Percentiles rank a stretch among this genome's conserved stretches.
These are phyloP conservation scores for Drosophila pachea DNA, from an alignment of 1,140 invertebrate species.

Conservation along the genomic window DNA sequence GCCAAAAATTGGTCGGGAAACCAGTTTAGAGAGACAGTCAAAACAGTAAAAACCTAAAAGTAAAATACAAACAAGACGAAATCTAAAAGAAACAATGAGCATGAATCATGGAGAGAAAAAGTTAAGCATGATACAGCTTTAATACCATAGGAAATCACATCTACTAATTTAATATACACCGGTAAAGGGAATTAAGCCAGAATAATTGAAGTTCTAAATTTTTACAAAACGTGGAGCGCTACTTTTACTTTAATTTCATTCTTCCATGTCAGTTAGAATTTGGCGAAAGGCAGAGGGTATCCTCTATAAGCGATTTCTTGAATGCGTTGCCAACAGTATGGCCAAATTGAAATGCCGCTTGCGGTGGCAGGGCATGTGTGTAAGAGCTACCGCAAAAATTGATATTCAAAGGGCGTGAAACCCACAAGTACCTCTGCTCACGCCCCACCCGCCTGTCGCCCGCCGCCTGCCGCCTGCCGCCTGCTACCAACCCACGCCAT, in stretches of 20 bases:
- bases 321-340: background rate
- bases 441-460: background rate
- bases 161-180: background rate
- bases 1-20: slow-evolving; percentile 53
- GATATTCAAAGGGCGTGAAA: slow-evolving; percentile 61
- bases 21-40: slow-evolving; percentile 57
- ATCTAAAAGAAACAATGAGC: slow-evolving; percentile 25
- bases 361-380: slow-evolving; percentile 5
- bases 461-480: no score
- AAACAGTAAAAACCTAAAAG: slow-evolving; percentile 21
- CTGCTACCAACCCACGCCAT: background rate
- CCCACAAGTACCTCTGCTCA: background rate
- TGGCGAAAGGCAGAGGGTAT: no score
- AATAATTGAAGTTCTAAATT: no score
- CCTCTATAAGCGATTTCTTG: no score
- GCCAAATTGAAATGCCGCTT: background rate
- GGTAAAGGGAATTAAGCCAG: no score
- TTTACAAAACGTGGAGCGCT: no score
- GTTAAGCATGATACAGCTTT: background rate
- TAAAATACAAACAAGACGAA: slow-evolving; percentile 12
- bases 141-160: slow-evolving; percentile 1
- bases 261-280: no score
- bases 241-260: background rate
- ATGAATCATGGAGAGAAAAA: slow-evolving; percentile 58
- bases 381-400: slow-evolving; percentile 52